These are phyloP conservation scores for Acanthopleura granulata DNA, from an alignment of 2,888 invertebrate species.

Conservation along the genomic window DNA sequence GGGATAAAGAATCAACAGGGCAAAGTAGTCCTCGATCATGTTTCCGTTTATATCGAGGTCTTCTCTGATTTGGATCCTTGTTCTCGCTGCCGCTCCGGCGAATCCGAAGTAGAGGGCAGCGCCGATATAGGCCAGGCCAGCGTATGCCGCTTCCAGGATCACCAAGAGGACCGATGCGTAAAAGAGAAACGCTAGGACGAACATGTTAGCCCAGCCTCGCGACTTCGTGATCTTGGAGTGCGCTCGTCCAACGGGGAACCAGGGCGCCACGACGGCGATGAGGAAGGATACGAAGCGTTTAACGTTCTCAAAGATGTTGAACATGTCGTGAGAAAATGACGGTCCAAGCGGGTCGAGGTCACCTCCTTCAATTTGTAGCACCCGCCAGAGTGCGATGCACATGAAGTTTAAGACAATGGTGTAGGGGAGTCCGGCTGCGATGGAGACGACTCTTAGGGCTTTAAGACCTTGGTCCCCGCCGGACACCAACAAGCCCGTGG, in stretches of 20 bases:
- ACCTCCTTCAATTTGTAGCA: constrained; percentile 9
- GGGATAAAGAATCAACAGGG: not conserved
- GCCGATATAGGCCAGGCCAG: constrained; percentile 1
- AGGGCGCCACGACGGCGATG: not conserved
- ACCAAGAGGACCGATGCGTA: not conserved
- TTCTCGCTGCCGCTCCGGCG: not conserved
- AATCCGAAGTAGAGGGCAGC: not conserved
- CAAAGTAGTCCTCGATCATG: constrained; percentile 10
- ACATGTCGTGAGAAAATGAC: not conserved
- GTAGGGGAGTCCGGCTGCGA: constrained; percentile 16
- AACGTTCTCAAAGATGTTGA: not conserved
- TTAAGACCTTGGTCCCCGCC: constrained; percentile 9
- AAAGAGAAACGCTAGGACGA: not conserved
- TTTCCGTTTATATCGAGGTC: not conserved
- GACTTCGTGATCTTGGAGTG: not conserved
- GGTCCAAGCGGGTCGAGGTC: not conserved
- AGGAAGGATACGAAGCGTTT: not conserved
- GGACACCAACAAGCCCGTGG: constrained; percentile 1
- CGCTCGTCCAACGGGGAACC: not conserved
- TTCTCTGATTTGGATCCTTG: not conserved
- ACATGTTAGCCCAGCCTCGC: not conserved
- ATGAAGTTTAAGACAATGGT: constrained; percentile 19
- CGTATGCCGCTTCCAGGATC: not conserved
- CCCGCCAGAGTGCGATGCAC: constrained; percentile 13
- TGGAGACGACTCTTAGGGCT: constrained; percentile 5